These are phyloP conservation scores for Embiotoca jacksoni DNA, from an alignment of 2,113 vertebrate genomes.

Conservation along the genomic window DNA sequence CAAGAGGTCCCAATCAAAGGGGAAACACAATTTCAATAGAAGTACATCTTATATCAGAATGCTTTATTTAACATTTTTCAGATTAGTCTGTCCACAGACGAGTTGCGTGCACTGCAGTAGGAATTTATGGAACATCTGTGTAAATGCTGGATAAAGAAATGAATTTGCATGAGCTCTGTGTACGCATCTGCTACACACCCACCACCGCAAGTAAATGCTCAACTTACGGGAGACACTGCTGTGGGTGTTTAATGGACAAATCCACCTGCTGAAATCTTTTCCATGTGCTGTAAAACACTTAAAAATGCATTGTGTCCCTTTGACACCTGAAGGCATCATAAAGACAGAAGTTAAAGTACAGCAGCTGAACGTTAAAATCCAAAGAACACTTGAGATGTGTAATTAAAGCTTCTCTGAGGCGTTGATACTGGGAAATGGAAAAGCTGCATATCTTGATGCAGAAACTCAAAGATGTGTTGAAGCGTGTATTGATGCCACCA, in stretches of 20 bases:
- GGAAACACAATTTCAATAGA: no score
- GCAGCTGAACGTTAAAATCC: neutral
- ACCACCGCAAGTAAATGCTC: no score
- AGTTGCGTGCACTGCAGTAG: no score
- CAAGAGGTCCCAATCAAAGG: no score
- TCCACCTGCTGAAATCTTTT: neutral
- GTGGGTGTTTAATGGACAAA: neutral
- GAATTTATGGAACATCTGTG: no score
- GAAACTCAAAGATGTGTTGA: neutral
- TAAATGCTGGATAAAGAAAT: no score
- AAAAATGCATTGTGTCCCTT: neutral
- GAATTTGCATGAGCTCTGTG: no score
- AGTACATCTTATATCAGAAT: no score
- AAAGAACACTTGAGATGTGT: neutral
- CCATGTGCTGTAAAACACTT: neutral
- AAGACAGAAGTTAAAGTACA: constrained; percentile 8
- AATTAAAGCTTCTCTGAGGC: neutral
- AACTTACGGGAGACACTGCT: no score
- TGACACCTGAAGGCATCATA: neutral
- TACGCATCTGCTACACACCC: no score
- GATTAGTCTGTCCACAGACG: no score
- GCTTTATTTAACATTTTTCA: no score
- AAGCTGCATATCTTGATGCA: neutral
- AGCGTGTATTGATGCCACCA: neutral
- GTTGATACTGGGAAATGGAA: neutral